Evolutionary conservation across 2,888 invertebrate genomes (phyloP).

Genomic region (Cactoblastis cactorum): DNA sequence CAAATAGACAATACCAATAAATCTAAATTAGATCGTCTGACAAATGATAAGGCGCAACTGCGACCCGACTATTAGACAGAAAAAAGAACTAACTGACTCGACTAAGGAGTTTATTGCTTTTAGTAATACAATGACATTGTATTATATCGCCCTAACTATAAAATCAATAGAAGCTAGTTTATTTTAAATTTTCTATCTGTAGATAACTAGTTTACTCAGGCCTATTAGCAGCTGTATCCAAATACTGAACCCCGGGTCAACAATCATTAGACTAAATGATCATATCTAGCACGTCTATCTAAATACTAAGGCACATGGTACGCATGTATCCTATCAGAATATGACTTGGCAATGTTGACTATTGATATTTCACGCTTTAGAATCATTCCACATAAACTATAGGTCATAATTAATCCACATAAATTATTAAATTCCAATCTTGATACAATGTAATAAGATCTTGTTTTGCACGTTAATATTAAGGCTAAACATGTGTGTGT

Average conservation of each 20-base stretch:
- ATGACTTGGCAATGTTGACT: slow-evolving; percentile 53
- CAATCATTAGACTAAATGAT: slow-evolving; percentile 33
- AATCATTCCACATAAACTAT: slow-evolving; percentile 19
- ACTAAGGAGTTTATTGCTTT: slow-evolving; percentile 27
- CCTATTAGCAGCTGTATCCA: slow-evolving; percentile 14
- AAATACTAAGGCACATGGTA: slow-evolving; percentile 52
- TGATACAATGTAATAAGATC: neutral
- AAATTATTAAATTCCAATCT: slow-evolving; percentile 4
- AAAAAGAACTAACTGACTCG: slow-evolving; percentile 28
- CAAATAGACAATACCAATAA: neutral
- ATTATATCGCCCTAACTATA: slow-evolving; percentile 21
- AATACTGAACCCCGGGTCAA: slow-evolving; percentile 25
- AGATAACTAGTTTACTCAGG: slow-evolving; percentile 20
- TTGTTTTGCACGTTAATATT: slow-evolving; percentile 16
- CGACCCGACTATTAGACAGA: neutral
- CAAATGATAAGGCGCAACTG: neutral
- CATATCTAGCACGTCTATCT: slow-evolving; percentile 33
- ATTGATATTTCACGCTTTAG: slow-evolving; percentile 36
- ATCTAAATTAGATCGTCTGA: neutral
- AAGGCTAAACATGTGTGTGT: slow-evolving; percentile 29
- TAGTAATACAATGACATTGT: slow-evolving; percentile 26
- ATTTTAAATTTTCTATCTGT: slow-evolving; percentile 36
- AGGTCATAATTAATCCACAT: slow-evolving; percentile 21
- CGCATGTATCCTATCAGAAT: slow-evolving; percentile 34
- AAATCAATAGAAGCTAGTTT: no score